phyloP scores from a whole-genome alignment of 2,113 vertebrate genomes.

The Lampris megalopsis region DNA sequence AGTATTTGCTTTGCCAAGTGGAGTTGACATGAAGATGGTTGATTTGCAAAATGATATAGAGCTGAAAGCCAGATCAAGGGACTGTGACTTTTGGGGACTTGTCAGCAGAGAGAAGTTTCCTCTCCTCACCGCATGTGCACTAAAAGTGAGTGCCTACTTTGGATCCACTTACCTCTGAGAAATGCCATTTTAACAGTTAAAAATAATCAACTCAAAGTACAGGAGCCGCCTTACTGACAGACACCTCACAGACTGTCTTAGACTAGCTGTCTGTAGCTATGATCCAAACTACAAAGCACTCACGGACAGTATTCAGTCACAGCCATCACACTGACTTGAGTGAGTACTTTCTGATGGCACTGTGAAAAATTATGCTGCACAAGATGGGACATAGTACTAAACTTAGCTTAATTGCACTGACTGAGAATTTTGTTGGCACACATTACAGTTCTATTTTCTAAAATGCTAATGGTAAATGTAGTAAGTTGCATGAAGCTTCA shows the following conservation, averaged over 20 bases:
- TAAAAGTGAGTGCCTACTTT: not conserved
- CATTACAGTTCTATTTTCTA: too few species aligned
- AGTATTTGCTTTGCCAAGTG: too few species aligned
- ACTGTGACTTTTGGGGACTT: not conserved
- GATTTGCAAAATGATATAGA: conserved; percentile 38
- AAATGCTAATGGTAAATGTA: too few species aligned
- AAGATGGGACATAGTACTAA: not conserved
- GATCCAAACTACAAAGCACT: conserved; percentile 14
- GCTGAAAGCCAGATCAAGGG: conserved; percentile 12
- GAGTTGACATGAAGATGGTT: not conserved
- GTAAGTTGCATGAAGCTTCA: too few species aligned
- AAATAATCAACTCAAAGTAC: conserved; percentile 11
- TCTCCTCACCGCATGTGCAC: not conserved
- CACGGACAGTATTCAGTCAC: not conserved
- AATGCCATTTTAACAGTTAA: conserved; percentile 5
- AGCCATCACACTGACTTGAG: not conserved
- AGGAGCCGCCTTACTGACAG: not conserved
- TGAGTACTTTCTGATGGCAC: not conserved
- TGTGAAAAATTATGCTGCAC: not conserved
- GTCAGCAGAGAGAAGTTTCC: not conserved
- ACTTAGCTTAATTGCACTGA: not conserved
- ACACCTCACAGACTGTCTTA: conserved; percentile 11
- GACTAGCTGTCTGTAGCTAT: conserved; percentile 12
- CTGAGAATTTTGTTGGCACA: not conserved
- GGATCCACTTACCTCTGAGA: conserved; percentile 9